phyloP scores from a whole-genome alignment of 2,113 vertebrate genomes.

The Ceuthmochares aereus region DNA sequence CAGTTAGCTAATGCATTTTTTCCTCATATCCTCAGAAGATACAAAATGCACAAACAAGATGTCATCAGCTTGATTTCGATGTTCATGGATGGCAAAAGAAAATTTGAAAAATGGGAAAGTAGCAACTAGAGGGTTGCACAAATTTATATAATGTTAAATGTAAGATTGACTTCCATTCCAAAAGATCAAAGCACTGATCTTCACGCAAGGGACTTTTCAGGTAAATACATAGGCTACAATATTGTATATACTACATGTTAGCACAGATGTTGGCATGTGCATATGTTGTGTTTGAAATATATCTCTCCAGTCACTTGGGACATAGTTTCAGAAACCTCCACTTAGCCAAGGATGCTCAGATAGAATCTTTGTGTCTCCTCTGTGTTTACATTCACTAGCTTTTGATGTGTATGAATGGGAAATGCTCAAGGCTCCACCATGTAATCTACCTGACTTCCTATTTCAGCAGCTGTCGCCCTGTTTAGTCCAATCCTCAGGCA shows the following conservation, averaged over 20 bases:
- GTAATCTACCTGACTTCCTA: not conserved
- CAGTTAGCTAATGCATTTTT: not conserved
- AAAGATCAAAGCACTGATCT: not conserved
- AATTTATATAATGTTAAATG: not conserved
- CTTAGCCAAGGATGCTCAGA: not conserved
- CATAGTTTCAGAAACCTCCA: not conserved
- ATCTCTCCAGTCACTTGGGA: rapidly evolving
- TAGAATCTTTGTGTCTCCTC: not conserved
- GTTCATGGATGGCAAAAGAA: not conserved
- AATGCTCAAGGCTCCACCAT: not conserved
- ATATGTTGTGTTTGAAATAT: not conserved
- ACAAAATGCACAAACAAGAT: not conserved
- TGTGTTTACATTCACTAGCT: not conserved
- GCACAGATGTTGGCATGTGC: not conserved
- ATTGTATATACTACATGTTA: not conserved
- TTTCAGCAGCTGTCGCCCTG: not conserved
- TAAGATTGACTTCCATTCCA: not conserved
- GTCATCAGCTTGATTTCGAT: not conserved
- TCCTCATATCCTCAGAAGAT: not conserved
- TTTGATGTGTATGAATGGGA: not conserved
- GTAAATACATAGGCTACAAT: not conserved
- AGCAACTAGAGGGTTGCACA: not conserved
- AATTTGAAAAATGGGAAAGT: not conserved
- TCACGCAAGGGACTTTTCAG: not conserved
- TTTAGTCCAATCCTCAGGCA: not conserved